phyloP scores from a whole-genome alignment of 2,797 vertebrate genomes.

The Buphagus erythrorhynchus region DNA sequence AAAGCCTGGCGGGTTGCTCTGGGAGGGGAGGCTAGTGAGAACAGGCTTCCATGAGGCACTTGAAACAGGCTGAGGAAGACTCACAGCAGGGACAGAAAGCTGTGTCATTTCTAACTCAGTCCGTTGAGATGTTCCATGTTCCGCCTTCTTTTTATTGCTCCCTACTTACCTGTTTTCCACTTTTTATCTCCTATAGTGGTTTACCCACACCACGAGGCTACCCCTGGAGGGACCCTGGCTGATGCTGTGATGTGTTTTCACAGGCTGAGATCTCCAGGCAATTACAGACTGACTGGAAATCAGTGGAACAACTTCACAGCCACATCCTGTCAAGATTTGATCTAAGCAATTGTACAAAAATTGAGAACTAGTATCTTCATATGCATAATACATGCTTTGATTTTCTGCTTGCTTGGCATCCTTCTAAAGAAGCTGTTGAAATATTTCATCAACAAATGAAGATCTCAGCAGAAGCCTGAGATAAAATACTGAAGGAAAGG shows the following conservation, averaged over 20 bases:
- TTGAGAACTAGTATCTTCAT: not conserved
- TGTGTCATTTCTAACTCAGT: not conserved
- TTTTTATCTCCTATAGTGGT: not conserved
- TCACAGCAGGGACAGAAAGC: not conserved
- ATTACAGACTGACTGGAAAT: not conserved
- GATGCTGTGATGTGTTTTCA: not conserved
- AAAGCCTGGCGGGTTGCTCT: not conserved
- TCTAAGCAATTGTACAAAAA: conserved; percentile 16
- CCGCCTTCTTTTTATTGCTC: not conserved
- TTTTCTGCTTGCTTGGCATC: conserved; percentile 30
- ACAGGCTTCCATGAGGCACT: not conserved
- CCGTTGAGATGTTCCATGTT: not conserved
- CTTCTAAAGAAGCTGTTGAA: conserved; percentile 3
- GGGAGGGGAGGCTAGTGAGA: not conserved
- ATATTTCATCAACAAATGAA: not conserved
- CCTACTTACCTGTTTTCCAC: not conserved
- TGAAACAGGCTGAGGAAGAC: not conserved
- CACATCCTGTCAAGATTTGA: not conserved
- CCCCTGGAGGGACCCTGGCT: not conserved
- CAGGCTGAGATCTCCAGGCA: not conserved
- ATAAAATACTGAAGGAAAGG: not conserved
- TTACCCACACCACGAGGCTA: not conserved
- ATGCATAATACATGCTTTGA: not conserved
- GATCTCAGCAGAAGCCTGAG: not conserved
- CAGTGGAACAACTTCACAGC: not conserved